Conservation (phyloP, 1,140 invertebrate genomes). For the Apis laboriosa region DNA sequence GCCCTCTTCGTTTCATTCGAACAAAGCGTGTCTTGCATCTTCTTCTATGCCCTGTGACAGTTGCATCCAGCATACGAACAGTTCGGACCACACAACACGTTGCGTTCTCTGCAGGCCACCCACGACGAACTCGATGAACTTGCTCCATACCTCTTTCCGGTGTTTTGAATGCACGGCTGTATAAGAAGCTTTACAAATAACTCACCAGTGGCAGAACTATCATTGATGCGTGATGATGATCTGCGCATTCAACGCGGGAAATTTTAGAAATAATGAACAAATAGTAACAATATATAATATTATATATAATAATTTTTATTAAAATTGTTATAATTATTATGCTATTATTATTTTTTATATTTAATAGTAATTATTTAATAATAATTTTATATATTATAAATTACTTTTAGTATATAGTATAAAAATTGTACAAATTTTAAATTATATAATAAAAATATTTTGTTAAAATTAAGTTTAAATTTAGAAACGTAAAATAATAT, state of each 20-base stretch:
- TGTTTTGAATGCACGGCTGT: conserved; percentile 54
- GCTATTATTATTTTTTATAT: not conserved
- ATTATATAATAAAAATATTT: not conserved
- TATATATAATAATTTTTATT: not conserved
- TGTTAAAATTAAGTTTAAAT: not conserved
- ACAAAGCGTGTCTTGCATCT: conserved; percentile 66
- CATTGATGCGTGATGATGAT: not conserved
- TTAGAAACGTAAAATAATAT: not conserved
- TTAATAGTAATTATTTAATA: no score
- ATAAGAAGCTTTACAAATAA: conserved; percentile 38
- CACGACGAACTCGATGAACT: conserved; percentile 65
- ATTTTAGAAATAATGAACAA: not conserved
- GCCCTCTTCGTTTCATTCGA: conserved; percentile 45
- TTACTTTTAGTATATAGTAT: not conserved
- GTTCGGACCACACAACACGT: conserved; percentile 68
- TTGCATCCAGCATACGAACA: conserved; percentile 59
- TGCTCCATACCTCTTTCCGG: conserved; percentile 55
- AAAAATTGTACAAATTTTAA: not conserved
- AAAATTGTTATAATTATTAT: not conserved
- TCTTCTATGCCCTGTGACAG: conserved; percentile 59
- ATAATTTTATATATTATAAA: no score
- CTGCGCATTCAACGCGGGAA: not conserved
- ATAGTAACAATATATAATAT: not conserved
- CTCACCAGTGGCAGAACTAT: conserved; percentile 35
- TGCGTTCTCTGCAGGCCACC: conserved; percentile 63